Base-by-base conservation (phyloP, 2,888 invertebrate species). In the Euplagia quadripunctaria region DNA sequence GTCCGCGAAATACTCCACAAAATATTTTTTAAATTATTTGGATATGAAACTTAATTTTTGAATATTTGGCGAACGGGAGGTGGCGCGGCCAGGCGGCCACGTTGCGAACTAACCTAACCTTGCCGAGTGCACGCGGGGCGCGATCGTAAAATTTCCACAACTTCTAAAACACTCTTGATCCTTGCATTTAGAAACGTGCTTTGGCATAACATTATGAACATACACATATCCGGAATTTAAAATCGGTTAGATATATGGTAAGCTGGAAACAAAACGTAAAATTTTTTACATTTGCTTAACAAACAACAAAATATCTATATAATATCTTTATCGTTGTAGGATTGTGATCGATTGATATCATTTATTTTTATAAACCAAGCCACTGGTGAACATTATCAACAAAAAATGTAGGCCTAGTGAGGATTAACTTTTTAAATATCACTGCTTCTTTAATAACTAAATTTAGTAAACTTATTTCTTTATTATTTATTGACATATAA, bases 51-150 rank as follows among this genome's bases (percentile, higher is more conserved):
- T 70, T 70, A 61, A 71, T 86, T 87, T 89, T 87, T 82, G 79
- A 88, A 87, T 84, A 79, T 85, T 85, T 84, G 78, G 77, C 86
- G 72, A 71, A 88, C 92, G 91, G 79, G 91, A 90, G 93, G 89
- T 93, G 94, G 91, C 94, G 92, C 94, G 88, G 86, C 94, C 80
- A 75, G 87, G 94, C 94, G 92, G 88, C 92, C 95, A 93, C 94
- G 94, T 93, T 94, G 94, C 91, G 90, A 93, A 95, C 95, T 95
- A 95, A 95, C 94, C 94, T 95, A 93, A 94, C 94, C 92, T 93
- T 91, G 89, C 92, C 88, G 87, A 91, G 90, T 89, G 90, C 93
- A 91, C 87, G 85, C 89, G 85, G 91, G 87, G 87, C 85, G 87
- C 87, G 87, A 81, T 90, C 91, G 91, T 89, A 88, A 90, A 89